These are phyloP conservation scores for Bambusicola thoracicus DNA, from an alignment of 2,113 vertebrate genomes.

Conservation along the genomic window DNA sequence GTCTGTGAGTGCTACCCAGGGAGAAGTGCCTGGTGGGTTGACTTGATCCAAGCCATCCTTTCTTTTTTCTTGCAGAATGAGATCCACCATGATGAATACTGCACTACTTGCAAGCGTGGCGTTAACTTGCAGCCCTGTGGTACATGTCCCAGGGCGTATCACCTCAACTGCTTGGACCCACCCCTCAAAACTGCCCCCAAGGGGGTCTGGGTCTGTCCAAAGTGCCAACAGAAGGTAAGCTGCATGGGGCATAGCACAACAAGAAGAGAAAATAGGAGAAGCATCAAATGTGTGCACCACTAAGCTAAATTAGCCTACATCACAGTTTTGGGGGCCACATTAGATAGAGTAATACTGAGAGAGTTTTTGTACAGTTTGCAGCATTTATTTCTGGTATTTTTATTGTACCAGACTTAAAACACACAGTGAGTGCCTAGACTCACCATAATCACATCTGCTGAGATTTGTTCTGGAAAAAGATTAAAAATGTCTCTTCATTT, in stretches of 20 bases:
- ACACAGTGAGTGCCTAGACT: background rate
- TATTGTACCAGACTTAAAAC: background rate
- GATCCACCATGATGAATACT: constrained; percentile 86
- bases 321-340: background rate
- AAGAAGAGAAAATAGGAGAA: background rate
- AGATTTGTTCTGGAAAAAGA: background rate
- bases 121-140: constrained; percentile 89
- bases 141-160: constrained; percentile 89
- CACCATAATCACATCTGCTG: background rate
- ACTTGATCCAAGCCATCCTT: background rate
- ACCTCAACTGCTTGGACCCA: constrained; percentile 91
- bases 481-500: background rate
- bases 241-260: rapidly evolving
- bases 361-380: background rate
- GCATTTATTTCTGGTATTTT: background rate
- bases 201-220: constrained; percentile 94
- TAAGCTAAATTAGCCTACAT: background rate
- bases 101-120: constrained; percentile 87
- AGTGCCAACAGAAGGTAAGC: constrained; percentile 95
- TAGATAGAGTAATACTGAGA: background rate
- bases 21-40: background rate
- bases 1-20: background rate
- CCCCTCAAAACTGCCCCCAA: constrained; percentile 87
- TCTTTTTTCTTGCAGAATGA: constrained; percentile 81
- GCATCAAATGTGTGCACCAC: rapidly evolving